phyloP scores from a whole-genome alignment of 2,888 invertebrate species.

The Exocentrus adspersus region DNA sequence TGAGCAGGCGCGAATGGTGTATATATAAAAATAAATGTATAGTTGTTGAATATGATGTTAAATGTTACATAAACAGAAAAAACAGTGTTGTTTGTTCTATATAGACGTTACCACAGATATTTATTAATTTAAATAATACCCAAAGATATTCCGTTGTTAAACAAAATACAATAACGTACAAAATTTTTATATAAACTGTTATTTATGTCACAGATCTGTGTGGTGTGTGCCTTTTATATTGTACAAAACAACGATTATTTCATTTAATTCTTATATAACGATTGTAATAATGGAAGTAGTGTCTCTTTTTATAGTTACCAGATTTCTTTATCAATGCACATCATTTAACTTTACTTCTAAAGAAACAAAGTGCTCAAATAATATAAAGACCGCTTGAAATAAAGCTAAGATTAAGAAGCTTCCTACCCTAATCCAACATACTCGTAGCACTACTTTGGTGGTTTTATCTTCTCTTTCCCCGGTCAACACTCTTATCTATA shows the following conservation, averaged over 20 bases:
- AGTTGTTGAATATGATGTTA: constrained; percentile 52
- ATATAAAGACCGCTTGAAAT: constrained; percentile 33
- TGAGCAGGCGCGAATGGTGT: constrained; percentile 43
- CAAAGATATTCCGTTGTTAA: constrained; percentile 53
- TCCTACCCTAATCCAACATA: no score
- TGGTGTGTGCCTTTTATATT: constrained; percentile 58
- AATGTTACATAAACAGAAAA: constrained; percentile 50
- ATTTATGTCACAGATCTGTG: constrained; percentile 50
- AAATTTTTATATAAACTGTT: constrained; percentile 50
- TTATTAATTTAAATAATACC: constrained; percentile 53
- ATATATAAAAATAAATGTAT: constrained; percentile 41
- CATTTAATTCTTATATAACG: constrained; percentile 25
- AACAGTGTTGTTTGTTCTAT: constrained; percentile 56
- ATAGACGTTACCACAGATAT: constrained; percentile 55
- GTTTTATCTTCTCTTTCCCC: background rate
- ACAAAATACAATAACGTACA: constrained; percentile 48
- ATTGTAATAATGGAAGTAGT: constrained; percentile 25
- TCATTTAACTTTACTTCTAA: constrained; percentile 27
- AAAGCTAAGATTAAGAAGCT: constrained; percentile 26
- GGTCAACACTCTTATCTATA: constrained; percentile 25
- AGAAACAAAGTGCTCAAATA: constrained; percentile 46
- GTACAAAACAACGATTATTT: constrained; percentile 54
- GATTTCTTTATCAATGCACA: constrained; percentile 24
- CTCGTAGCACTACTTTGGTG: background rate
- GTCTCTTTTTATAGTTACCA: constrained; percentile 40